Evolutionary conservation across 2,113 vertebrate species (phyloP), one percentile per base, ranked within the genome.

Genomic region (Barbus barbus): DNA sequence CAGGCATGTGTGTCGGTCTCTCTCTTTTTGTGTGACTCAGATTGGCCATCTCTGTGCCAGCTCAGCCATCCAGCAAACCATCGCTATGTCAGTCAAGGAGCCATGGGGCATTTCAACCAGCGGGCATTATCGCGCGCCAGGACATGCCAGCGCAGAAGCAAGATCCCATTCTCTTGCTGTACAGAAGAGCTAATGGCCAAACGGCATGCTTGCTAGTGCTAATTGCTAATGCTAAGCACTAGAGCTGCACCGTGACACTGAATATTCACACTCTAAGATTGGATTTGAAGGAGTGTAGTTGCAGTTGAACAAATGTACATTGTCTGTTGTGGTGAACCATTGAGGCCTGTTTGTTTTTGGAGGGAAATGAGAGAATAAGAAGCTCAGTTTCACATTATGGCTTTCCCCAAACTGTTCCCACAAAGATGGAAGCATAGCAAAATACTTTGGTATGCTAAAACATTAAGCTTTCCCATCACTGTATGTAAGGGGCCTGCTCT

Each of bases 71-170:
- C 91, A 89, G 87, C 86, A 83, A 82, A 88, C 85, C 83, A 88
- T 88, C 91, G 88, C 88, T 88, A 88, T 90, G 89, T 91, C 81
- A 11, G 53, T 65, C 87, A 89, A 91, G 87, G 87, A 91, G 84
- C 87, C 89, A 86, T 83, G 53, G 58, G 88, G 84, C 91, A 78
- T 61, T 79, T 86, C 85, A 85, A 88, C 89, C 91, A 91, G 46
- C 81, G 86, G 88, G 90, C 91, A 90, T 87, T 89, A 87, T 14
- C 48, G 85, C 72, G 6, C 44, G 81, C 86, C 88, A 88, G 58
- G 87, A 87, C 86, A 88, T 88, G 89, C 88, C 90, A 84, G 67
- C 89, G 87, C 88, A 90, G 86, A 85, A 89, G 86, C 3, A 74
- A 86, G 48, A 67, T 82, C 80, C 24, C 51, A 53, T 65, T 88